A percentile compares a stretch with the other conserved stretches of the same genome.
These are phyloP conservation scores for Acrobasis suavella DNA, from an alignment of 2,888 invertebrate species.

Conservation along the genomic window DNA sequence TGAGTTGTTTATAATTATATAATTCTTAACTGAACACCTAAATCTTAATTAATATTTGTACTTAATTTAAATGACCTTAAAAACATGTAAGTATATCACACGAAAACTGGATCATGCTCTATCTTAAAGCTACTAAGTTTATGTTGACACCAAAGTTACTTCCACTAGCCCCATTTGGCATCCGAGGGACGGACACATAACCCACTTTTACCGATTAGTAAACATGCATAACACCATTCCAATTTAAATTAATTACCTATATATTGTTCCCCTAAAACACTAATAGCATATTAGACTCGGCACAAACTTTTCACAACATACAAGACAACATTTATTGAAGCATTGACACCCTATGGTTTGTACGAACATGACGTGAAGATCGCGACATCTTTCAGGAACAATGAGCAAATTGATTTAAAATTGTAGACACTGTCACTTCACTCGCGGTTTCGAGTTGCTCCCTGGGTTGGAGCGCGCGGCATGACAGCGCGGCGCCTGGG, in stretches of 20 bases:
- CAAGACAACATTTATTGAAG: conserved; percentile 65
- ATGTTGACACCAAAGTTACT: conserved; percentile 38
- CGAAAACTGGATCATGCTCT: conserved; percentile 16
- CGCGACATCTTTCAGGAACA: conserved; percentile 48
- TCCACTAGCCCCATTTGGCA: conserved; percentile 38
- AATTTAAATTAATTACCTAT: conserved; percentile 48
- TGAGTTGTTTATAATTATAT: no score
- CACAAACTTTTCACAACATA: conserved; percentile 43
- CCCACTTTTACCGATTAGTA: conserved; percentile 26
- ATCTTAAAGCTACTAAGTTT: conserved; percentile 29
- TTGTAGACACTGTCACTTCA: conserved; percentile 40
- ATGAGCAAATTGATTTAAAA: conserved; percentile 7
- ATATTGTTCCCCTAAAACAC: conserved; percentile 42
- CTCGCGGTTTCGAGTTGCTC: conserved; percentile 43
- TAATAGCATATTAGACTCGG: conserved; percentile 46
- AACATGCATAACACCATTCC: conserved; percentile 53
- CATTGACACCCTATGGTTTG: conserved; percentile 65
- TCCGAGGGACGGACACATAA: conserved; percentile 27
- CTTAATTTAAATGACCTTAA: no score
- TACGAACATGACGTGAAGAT: conserved; percentile 73
- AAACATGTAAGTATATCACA: neutral
- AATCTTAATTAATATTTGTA: no score
- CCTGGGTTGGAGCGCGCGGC: conserved; percentile 42
- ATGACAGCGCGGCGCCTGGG: conserved; percentile 66
- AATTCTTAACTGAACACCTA: no score